Conservation (phyloP, 2,888 invertebrate genomes). For the Chironomus riparius region DNA sequence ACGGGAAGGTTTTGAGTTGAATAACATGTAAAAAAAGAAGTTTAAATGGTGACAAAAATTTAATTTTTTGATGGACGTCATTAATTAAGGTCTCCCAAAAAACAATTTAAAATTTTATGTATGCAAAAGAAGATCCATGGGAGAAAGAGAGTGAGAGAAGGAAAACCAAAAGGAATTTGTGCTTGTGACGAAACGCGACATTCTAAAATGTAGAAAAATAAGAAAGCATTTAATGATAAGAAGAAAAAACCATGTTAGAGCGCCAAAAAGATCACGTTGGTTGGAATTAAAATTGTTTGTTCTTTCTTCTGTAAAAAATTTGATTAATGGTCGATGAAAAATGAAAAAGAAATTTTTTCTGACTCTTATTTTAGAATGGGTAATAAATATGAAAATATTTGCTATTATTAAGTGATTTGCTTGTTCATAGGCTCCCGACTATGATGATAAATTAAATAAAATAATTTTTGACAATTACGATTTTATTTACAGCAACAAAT, state of each 20-base stretch:
- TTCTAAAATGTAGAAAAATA: background rate
- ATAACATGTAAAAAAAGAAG: no score
- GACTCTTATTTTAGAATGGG: no score
- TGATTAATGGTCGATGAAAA: background rate
- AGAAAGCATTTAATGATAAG: background rate
- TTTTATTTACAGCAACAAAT: no score
- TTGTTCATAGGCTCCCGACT: no score
- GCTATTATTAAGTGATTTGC: no score
- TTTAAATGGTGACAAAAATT: no score
- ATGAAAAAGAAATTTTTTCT: background rate
- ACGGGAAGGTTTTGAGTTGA: no score
- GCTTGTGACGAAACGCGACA: conserved; percentile 2
- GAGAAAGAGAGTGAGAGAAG: background rate
- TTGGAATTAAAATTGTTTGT: background rate
- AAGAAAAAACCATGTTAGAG: background rate
- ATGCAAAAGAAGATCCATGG: background rate
- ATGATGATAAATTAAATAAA: no score
- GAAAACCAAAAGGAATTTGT: background rate
- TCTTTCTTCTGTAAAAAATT: background rate
- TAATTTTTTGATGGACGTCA: no score
- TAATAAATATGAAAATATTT: no score
- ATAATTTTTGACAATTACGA: no score
- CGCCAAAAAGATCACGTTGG: background rate
- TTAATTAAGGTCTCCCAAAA: background rate
- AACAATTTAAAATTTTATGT: background rate